Base-by-base conservation (phyloP, 2,113 vertebrate genomes). In the Trinectes maculatus region DNA sequence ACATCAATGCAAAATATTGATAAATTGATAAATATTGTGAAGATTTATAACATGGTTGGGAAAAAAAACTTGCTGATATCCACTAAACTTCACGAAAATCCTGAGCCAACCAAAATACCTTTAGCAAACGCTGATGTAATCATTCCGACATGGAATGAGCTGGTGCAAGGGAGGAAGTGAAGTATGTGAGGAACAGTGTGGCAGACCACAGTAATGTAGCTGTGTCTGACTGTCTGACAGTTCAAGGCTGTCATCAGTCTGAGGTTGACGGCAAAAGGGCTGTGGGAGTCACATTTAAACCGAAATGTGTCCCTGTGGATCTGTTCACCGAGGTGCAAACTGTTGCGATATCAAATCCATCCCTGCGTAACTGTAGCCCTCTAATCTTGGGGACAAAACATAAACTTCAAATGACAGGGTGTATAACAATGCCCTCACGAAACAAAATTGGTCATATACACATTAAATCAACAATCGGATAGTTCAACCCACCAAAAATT, bases 111-210 rank as follows among this genome's bases (percentile, higher is more conserved):
- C 83, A 82, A 85, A 89, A 86, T 82, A 82, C 75, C 53, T 49
- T 75, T 16, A 56, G 59, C 70, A 82, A 87, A 85, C 71, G 63
- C 70, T 87, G 86, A 90, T 79, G 82, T 86, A 74, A 87, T 87
- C 47, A 60, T 39, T 65, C 58, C 80, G 68, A 82, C 63, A 76
- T 42, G 74, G 15, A 77, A 54, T 60, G 56, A 43, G 43, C 55
- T 33, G 47, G 56, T 56, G 74, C 33, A 56, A 40, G 29, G 16
- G 53, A 71, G 53, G 83, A 77, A 71, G 74, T 44, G 5, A 33
- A 79, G 72, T 71, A 74, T 69, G 72, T 19, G 69, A 85, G 71
- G 84, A 79, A 83, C 66, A 34, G 78, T 73, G 80, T 51, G 84
- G 82, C 80, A 82, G 44, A 87, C 85, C 87, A 77, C 85, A 90